Conservation (phyloP, 2,888 invertebrate species). For the Morinoia aosen region DNA sequence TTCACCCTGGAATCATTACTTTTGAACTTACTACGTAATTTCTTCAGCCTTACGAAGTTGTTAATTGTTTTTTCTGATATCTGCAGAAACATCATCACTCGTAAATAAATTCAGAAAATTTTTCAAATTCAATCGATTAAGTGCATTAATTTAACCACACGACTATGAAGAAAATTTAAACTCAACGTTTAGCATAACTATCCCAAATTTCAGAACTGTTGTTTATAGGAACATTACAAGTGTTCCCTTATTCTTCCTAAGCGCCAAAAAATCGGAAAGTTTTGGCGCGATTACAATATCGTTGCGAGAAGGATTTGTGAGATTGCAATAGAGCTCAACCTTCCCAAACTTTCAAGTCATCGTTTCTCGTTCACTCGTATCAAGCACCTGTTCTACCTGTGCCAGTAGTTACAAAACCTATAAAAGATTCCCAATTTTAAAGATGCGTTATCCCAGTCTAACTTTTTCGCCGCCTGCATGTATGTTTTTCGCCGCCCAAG, state of each 20-base stretch:
- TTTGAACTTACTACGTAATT: neutral
- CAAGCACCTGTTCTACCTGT: neutral
- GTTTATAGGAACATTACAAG: neutral
- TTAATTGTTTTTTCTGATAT: neutral
- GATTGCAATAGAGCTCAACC: neutral
- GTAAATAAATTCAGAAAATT: neutral
- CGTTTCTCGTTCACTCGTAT: neutral
- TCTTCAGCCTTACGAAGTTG: neutral
- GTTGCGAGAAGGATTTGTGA: conserved; percentile 10
- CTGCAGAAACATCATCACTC: neutral
- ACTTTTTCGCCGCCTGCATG: too few species aligned
- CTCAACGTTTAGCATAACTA: neutral
- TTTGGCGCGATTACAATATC: neutral
- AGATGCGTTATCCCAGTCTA: neutral
- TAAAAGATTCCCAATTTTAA: neutral
- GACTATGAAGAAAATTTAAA: neutral
- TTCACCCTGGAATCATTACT: neutral
- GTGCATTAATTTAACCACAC: neutral
- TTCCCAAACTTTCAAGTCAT: neutral
- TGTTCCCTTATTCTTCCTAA: neutral
- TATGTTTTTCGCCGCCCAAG: too few species aligned
- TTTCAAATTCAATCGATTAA: neutral
- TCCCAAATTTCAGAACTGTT: neutral
- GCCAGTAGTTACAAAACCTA: neutral
- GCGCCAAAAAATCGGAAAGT: neutral